These are phyloP conservation scores for Malurus alboscapulatus DNA, from an alignment of 2,113 vertebrate genomes.

Conservation along the genomic window DNA sequence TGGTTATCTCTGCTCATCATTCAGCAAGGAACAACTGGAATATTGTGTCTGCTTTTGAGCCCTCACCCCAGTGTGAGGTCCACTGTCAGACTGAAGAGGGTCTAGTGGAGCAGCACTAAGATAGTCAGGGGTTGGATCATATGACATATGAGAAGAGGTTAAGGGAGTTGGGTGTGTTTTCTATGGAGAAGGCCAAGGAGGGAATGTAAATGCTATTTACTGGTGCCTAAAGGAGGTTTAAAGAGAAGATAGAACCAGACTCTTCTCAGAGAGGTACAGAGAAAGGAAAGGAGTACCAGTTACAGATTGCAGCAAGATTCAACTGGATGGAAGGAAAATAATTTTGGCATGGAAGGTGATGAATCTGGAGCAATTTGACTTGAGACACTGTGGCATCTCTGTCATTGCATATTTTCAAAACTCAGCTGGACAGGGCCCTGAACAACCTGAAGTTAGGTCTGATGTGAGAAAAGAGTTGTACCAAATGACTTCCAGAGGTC, in stretches of 20 bases:
- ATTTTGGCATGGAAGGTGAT: neutral
- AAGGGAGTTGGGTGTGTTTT: neutral
- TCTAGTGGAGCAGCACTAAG: neutral
- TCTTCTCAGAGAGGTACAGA: neutral
- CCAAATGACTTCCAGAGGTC: neutral
- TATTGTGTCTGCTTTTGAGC: neutral
- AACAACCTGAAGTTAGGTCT: neutral
- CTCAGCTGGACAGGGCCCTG: neutral
- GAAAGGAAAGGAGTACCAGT: neutral
- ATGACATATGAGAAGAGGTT: neutral
- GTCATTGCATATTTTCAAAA: neutral
- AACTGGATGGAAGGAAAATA: neutral
- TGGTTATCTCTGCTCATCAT: neutral
- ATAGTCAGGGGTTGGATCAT: neutral
- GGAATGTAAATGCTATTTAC: neutral
- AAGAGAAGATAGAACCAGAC: neutral
- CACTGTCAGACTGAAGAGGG: neutral
- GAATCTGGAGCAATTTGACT: neutral
- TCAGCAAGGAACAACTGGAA: neutral
- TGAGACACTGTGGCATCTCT: neutral
- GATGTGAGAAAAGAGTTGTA: neutral
- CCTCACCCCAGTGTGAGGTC: neutral
- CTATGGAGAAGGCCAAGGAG: neutral
- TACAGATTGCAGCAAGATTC: neutral
- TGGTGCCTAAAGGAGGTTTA: neutral